These are phyloP conservation scores for Oreochromis grahami DNA, from an alignment of 2,797 vertebrate genomes.

Conservation along the genomic window DNA sequence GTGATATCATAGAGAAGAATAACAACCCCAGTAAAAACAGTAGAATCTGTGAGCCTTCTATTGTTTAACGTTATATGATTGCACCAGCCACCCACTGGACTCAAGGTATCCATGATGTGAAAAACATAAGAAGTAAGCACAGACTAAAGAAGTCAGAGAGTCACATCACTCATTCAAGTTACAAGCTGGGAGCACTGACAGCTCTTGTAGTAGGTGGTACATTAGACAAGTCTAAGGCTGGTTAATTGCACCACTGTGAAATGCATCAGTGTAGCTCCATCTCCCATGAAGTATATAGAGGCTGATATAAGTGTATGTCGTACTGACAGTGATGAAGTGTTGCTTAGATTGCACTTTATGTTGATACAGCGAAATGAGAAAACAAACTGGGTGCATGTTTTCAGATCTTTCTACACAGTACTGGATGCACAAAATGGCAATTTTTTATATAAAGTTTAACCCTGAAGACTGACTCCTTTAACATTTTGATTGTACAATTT, in stretches of 20 bases:
- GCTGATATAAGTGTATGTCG: slow-evolving; percentile 18
- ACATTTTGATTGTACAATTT: background rate
- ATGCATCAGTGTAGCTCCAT: background rate
- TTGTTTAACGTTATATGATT: background rate
- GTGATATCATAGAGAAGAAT: background rate
- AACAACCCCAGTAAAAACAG: background rate
- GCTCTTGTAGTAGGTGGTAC: background rate
- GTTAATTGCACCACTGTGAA: slow-evolving; percentile 11
- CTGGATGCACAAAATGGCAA: background rate
- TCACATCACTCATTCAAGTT: background rate
- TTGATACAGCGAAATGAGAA: background rate
- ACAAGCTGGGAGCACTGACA: background rate
- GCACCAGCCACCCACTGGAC: background rate
- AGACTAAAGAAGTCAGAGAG: background rate
- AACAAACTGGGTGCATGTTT: background rate
- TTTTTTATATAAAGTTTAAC: background rate
- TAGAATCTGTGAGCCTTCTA: background rate
- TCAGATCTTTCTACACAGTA: background rate
- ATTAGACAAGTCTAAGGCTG: background rate
- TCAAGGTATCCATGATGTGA: background rate
- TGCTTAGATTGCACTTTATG: background rate
- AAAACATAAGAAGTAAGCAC: background rate
- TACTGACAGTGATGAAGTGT: slow-evolving; percentile 24
- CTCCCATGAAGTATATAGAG: background rate
- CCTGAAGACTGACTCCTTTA: background rate